Evolutionary conservation across 2,888 invertebrate species (phyloP), one percentile per base, ranked within the genome.

Genomic region (Lissonota sp.): DNA sequence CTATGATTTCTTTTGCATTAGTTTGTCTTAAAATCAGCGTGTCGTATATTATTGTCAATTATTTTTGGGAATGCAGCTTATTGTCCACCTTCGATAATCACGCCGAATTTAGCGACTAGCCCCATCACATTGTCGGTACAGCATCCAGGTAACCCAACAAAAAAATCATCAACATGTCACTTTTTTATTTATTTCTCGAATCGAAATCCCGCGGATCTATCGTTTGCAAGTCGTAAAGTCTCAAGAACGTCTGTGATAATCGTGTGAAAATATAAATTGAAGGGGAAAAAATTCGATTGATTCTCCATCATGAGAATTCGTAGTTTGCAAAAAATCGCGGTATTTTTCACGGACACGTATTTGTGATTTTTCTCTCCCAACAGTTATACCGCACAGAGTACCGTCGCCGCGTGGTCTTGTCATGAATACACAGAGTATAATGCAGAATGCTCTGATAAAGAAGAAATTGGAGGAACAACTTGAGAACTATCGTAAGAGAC

Each of bases 401-500:
- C 96, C 96, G 58, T 97, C 97, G 16, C 97, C 97, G 42, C 95
- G 97, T 87, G 97, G 98, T 92, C 93, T 98, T 82, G 96, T 96
- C 78, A 96, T 95, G 83, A 97, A 97, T 93, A 97, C 97, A 49
- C 97, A 98, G 93, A 95, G 95, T 86, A 97, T 98, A 86, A 96
- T 97, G 95, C 97, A 97, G 93, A 95, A 95, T 88, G 97, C 97
- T 12, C 94, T 97, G 87, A 96, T 97, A 88, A 97, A 97, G 93
- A 97, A 97, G 93, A 97, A 97, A 92, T 93, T 98, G 76, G 97
- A 97, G 91, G 97, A 97, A 88, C 97, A 97, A 92, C 95, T 96
- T 73, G 97, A 97, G 92, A 97, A 97, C 92, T 97, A 94, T 93
- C 95, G 97, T 81, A 96, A 97, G 88, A 95, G 97, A 80, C 97